phyloP scores from a whole-genome alignment of 2,888 invertebrate genomes.

The Epinotia nisella region DNA sequence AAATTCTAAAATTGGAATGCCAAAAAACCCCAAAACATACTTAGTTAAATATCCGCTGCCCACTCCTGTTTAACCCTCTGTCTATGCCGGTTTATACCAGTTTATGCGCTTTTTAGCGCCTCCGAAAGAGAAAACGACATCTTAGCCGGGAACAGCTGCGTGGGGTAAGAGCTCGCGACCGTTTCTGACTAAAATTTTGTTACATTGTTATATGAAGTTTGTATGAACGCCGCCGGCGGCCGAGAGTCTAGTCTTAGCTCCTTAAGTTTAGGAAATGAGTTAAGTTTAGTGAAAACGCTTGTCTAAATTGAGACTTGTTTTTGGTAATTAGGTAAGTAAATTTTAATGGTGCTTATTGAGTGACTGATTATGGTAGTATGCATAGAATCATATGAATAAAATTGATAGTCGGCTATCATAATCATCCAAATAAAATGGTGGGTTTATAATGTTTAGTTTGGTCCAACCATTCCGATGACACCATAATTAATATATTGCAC shows the following conservation, averaged over 20 bases:
- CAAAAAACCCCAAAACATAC: no score
- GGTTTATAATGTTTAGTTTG: no score
- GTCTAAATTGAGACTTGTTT: constrained; percentile 3
- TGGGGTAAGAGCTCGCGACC: constrained; percentile 50
- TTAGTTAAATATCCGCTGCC: not conserved
- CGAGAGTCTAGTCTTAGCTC: constrained; percentile 23
- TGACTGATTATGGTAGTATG: not conserved
- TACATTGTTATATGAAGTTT: constrained; percentile 46
- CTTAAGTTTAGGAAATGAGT: constrained; percentile 24
- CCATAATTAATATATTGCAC: no score
- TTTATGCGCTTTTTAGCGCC: constrained; percentile 81
- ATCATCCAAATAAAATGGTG: no score
- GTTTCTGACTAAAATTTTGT: constrained; percentile 49
- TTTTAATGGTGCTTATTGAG: constrained; percentile 4
- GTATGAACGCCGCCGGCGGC: constrained; percentile 32
- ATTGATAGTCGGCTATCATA: no score
- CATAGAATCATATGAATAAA: no score
- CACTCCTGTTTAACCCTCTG: constrained; percentile 48
- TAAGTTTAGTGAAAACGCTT: constrained; percentile 33
- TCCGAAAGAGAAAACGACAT: constrained; percentile 71
- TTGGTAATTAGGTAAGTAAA: not conserved
- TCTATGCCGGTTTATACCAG: constrained; percentile 71
- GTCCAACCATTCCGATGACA: no score
- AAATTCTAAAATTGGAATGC: no score
- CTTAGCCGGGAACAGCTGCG: constrained; percentile 61